phyloP scores from a whole-genome alignment of 2,888 invertebrate species.

The Dendrolimus houi region DNA sequence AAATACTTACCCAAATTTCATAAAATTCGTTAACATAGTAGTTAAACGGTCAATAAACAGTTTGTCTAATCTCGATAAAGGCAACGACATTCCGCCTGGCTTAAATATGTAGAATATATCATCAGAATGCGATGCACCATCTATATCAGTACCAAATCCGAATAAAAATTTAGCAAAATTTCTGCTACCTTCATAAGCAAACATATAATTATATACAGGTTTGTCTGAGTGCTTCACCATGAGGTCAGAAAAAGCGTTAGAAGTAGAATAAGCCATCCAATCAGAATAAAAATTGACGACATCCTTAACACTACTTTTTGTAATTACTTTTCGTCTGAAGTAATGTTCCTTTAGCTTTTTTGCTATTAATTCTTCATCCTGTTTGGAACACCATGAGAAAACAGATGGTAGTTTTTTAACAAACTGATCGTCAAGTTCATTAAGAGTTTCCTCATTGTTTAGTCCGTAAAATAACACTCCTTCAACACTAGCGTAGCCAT shows the following conservation, averaged over 20 bases:
- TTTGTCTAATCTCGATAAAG: slow-evolving; percentile 30
- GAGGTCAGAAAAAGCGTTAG: slow-evolving; percentile 41
- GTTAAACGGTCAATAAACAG: slow-evolving; percentile 45
- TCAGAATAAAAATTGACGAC: slow-evolving; percentile 49
- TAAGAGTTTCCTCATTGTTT: slow-evolving; percentile 31
- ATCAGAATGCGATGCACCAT: slow-evolving; percentile 52
- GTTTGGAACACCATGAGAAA: slow-evolving; percentile 47
- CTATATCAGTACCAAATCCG: slow-evolving; percentile 18
- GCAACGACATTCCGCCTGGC: slow-evolving; percentile 40
- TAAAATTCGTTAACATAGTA: slow-evolving; percentile 56
- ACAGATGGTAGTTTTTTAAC: slow-evolving; percentile 46
- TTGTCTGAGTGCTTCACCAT: slow-evolving; percentile 34
- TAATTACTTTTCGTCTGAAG: slow-evolving; percentile 34
- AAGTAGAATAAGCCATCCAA: slow-evolving; percentile 45
- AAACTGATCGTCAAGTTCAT: slow-evolving; percentile 44
- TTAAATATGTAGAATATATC: slow-evolving; percentile 63
- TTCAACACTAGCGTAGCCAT: slow-evolving; percentile 46
- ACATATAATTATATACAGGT: slow-evolving; percentile 53
- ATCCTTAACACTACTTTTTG: slow-evolving; percentile 23
- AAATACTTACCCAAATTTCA: slow-evolving; percentile 45
- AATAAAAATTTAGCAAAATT: slow-evolving; percentile 46
- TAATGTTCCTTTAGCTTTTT: slow-evolving; percentile 42
- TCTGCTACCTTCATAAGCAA: slow-evolving; percentile 49
- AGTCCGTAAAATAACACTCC: slow-evolving; percentile 56
- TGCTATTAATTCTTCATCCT: slow-evolving; percentile 35